Base-by-base conservation (phyloP, 2,888 invertebrate species). In the Morpho deidamia region DNA sequence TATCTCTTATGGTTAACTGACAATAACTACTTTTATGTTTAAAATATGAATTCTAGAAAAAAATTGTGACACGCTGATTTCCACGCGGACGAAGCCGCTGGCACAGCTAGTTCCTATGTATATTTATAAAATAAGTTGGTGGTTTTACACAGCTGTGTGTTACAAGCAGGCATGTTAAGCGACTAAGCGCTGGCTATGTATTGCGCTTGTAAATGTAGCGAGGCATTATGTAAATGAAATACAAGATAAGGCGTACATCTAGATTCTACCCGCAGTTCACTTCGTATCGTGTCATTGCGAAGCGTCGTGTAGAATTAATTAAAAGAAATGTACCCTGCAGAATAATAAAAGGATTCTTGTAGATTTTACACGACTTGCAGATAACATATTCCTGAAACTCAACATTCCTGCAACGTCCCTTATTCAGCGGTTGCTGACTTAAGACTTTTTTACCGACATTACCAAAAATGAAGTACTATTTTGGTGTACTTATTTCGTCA, bases 141-240 rank as follows among this genome's bases (percentile, higher is more conserved):
- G 5, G 10, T 34, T 44, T 46, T 38, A 2, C 1, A 12, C 8
- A 37, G 41, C 58, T n/a, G 50, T 59, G 14, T 48, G 42, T 52
- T 37, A 1, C 42, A 7, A n/a, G 12, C 34, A 45, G 62, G 43
- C 48, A 54, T 59, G 59, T 55, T 57, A 57, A 59, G 53, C 57
- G 61, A 61, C 55, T 61, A 59, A 61, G 61, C 61, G 56, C 51
- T 51, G 51, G 37, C 44, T 51, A 45, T 61, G 59, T 59, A 61
- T 56, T 45, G 55, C 52, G 53, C 56, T 55, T 55, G 61, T 61
- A 55, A 59, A 57, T 57, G 59, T 57, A 61, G 53, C 51, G 49
- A 39, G 35, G 50, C 61, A 55, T 61, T 59, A 61, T 61, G 61
- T 58, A 59, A 61, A 61, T 61, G 59, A 57, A 59, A 59, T 54